These are phyloP conservation scores for Scaptomyza polygonia DNA, from an alignment of 2,888 invertebrate genomes.

Conservation along the genomic window DNA sequence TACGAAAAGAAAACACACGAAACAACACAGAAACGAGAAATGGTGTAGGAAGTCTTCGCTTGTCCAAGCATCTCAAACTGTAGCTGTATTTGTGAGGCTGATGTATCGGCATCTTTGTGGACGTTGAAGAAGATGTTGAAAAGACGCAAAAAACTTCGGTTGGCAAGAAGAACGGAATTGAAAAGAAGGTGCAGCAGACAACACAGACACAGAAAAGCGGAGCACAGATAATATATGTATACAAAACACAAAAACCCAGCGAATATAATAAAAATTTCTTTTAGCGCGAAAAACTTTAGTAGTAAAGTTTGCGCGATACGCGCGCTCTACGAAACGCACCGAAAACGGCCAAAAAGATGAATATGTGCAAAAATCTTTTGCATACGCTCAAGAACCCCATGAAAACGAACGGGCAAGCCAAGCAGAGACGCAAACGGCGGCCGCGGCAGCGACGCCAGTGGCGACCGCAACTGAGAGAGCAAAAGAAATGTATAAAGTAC, in stretches of 20 bases:
- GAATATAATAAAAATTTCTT: constrained; percentile 54
- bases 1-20: constrained; percentile 35
- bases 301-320: constrained; percentile 53
- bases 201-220: constrained; percentile 40
- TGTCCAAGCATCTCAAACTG: constrained; percentile 8
- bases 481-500: constrained; percentile 59
- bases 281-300: constrained; percentile 68
- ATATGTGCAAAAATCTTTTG: constrained; percentile 84
- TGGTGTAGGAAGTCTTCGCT: constrained; percentile 54
- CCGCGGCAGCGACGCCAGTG: constrained; percentile 46
- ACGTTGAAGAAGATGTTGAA: constrained; percentile 9
- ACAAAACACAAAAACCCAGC: constrained; percentile 28
- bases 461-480: constrained; percentile 49
- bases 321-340: constrained; percentile 82
- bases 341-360: constrained; percentile 84
- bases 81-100: constrained; percentile 39
- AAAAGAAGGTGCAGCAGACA: constrained; percentile 41
- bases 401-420: constrained; percentile 61
- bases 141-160: constrained; percentile 23
- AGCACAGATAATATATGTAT: constrained; percentile 27
- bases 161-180: constrained; percentile 24
- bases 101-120: constrained; percentile 59
- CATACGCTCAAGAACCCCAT: constrained; percentile 83
- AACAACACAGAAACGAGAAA: constrained; percentile 24
- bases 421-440: constrained; percentile 54